These are phyloP conservation scores for Steatocranus sp. DNA, from an alignment of 2,797 vertebrate genomes.

Conservation along the genomic window DNA sequence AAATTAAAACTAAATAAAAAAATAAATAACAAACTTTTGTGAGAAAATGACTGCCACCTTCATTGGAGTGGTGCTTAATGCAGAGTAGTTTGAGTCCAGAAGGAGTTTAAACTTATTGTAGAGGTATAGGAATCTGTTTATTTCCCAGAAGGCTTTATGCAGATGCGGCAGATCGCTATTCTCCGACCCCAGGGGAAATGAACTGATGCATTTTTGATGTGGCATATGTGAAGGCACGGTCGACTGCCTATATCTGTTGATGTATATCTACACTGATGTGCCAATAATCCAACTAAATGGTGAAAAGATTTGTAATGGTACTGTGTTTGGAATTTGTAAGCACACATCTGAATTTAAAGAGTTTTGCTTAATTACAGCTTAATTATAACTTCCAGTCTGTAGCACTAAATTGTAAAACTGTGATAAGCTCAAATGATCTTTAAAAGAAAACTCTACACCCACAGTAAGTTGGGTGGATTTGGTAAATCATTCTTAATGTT, in stretches of 20 bases:
- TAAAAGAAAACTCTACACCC: neutral
- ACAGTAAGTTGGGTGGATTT: neutral
- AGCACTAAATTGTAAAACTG: neutral
- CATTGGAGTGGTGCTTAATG: neutral
- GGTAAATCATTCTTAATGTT: neutral
- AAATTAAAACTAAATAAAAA: neutral
- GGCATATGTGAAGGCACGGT: neutral
- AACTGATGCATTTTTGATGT: slow-evolving; percentile 27
- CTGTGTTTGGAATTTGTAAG: neutral
- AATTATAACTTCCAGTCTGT: neutral
- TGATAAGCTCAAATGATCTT: neutral
- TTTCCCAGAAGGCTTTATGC: slow-evolving; percentile 10
- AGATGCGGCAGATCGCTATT: neutral
- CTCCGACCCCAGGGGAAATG: neutral
- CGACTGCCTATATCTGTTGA: slow-evolving; percentile 5
- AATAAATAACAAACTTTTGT: neutral
- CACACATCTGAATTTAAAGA: neutral
- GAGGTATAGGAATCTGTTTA: slow-evolving; percentile 23
- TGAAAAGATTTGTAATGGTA: neutral
- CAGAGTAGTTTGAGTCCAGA: neutral
- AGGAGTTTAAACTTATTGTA: slow-evolving; percentile 16
- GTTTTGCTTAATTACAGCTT: neutral
- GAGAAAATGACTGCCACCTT: slow-evolving; percentile 1
- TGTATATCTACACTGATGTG: neutral
- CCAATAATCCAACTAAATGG: neutral